Conservation (phyloP, 2,888 invertebrate species). For the Diplolepis rosae region DNA sequence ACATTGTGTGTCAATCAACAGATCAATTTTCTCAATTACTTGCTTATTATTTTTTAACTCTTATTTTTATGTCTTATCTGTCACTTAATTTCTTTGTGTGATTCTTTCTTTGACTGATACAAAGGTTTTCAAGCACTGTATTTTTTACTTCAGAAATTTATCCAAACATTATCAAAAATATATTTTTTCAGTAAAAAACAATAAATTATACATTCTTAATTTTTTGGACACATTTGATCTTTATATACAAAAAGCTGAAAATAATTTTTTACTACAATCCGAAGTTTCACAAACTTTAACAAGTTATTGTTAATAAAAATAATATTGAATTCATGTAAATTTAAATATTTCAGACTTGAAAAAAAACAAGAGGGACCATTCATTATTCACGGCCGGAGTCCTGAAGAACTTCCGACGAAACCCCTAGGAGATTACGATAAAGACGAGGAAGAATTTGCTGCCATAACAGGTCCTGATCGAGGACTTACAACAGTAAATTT, state of each 20-base stretch:
- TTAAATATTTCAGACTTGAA: slow-evolving; percentile 62
- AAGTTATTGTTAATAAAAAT: too few species aligned
- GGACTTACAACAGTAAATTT: slow-evolving; percentile 85
- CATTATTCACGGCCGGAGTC: slow-evolving; percentile 82
- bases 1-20: slow-evolving; percentile 1
- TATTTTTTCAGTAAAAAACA: too few species aligned
- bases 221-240: too few species aligned
- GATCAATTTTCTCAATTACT: background rate
- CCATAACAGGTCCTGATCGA: slow-evolving; percentile 88
- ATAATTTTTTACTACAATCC: too few species aligned
- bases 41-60: background rate
- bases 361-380: slow-evolving; percentile 75
- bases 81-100: background rate
- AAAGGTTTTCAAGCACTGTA: slow-evolving; percentile 18
- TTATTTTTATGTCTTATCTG: background rate
- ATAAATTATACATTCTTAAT: too few species aligned
- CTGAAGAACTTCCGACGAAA: slow-evolving; percentile 82
- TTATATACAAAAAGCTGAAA: too few species aligned
- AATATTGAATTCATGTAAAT: background rate
- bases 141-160: background rate
- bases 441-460: slow-evolving; percentile 79
- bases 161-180: too few species aligned
- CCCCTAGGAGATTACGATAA: slow-evolving; percentile 75
- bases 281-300: too few species aligned
- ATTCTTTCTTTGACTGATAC: background rate